Percentiles rank a stretch among this genome's conserved stretches.
These are phyloP conservation scores for Berghia stephanieae DNA, from an alignment of 1,140 invertebrate species.

Conservation along the genomic window DNA sequence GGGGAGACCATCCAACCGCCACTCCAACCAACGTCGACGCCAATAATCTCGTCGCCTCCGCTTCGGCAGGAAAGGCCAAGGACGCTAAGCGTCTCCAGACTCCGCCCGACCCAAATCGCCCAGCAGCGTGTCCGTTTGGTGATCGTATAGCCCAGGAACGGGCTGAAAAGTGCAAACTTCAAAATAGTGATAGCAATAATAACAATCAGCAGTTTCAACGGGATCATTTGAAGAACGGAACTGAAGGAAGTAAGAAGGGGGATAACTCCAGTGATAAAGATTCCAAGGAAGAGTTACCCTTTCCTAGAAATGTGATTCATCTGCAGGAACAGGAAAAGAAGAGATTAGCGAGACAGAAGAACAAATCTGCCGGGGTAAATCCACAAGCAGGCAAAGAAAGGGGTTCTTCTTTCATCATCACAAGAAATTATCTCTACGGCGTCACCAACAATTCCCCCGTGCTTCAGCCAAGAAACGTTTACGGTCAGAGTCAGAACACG, in stretches of 20 bases:
- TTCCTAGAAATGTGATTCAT: neutral
- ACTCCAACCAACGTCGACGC: no score
- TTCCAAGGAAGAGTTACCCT: neutral
- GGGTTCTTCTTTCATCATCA: neutral
- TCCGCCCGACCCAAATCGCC: neutral
- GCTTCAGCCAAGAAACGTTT: neutral
- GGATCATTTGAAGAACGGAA: neutral
- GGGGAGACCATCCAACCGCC: no score
- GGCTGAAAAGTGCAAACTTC: neutral
- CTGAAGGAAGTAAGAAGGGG: neutral
- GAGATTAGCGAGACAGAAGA: neutral
- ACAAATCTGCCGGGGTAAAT: neutral
- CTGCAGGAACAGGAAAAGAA: neutral
- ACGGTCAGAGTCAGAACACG: neutral
- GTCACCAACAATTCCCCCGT: neutral
- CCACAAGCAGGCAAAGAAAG: conserved; percentile 8
- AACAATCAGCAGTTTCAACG: neutral
- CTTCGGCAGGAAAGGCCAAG: no score
- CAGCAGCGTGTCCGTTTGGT: neutral
- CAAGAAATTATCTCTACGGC: neutral
- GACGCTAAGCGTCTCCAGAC: no score
- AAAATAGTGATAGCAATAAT: neutral
- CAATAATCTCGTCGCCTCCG: no score
- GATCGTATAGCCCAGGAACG: neutral
- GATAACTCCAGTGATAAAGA: neutral